Conservation (phyloP, 2,888 invertebrate species). For the Calameuta idolon region DNA sequence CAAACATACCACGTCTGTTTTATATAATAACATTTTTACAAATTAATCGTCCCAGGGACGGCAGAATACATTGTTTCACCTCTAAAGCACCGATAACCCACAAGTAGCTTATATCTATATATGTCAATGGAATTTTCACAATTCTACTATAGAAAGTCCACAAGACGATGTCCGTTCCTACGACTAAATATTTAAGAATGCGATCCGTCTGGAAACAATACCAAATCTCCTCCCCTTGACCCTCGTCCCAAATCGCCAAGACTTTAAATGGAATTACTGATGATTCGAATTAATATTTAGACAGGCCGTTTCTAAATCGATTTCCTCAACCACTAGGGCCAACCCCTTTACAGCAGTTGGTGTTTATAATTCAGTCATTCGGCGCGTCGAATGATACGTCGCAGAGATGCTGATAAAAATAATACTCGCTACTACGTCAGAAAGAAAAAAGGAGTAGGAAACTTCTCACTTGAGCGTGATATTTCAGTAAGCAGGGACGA, state of each 20-base stretch:
- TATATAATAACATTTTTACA: too few relatives aligned
- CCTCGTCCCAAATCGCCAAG: neutral
- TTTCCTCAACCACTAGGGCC: neutral
- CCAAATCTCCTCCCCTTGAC: too few relatives aligned
- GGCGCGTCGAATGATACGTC: neutral
- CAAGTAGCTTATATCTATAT: neutral
- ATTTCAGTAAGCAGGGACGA: neutral
- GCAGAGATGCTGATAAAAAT: neutral
- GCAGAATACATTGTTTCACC: neutral
- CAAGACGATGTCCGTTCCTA: too few relatives aligned
- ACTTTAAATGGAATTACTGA: constrained; percentile 1
- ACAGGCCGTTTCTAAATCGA: neutral
- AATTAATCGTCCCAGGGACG: neutral
- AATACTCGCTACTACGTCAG: neutral
- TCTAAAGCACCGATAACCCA: neutral
- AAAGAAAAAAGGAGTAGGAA: constrained; percentile 1
- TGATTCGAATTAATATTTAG: constrained; percentile 6
- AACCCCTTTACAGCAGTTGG: neutral
- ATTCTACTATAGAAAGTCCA: neutral
- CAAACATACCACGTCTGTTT: too few relatives aligned
- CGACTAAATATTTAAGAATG: neutral
- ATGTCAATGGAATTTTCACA: neutral
- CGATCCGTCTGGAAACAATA: too few relatives aligned
- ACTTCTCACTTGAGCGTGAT: neutral
- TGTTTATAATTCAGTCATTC: constrained; percentile 10